Conservation (phyloP, 2,797 vertebrate species). For the Thunnus albacares region DNA sequence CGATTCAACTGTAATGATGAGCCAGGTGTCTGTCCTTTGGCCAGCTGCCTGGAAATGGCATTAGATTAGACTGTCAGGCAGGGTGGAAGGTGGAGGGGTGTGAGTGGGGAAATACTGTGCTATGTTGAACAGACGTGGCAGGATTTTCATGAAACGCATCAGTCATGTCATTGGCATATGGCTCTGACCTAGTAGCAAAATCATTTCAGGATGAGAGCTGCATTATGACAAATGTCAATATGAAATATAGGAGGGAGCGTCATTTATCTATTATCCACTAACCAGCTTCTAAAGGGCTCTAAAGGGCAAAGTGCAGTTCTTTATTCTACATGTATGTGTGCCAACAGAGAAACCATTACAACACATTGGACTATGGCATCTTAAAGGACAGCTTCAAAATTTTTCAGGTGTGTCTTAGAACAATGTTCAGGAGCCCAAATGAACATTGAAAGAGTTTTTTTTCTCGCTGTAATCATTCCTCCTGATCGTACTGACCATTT, state of each 20-base stretch:
- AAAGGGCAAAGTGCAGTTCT: not conserved
- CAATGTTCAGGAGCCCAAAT: no score
- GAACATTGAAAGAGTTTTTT: no score
- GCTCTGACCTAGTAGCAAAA: slow-evolving; percentile 52
- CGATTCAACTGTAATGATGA: slow-evolving; percentile 63
- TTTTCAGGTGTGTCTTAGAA: no score
- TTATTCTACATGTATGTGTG: not conserved
- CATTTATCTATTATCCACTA: slow-evolving; percentile 22
- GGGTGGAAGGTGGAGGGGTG: slow-evolving; percentile 3
- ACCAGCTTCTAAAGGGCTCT: slow-evolving; percentile 21
- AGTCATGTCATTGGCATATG: slow-evolving; percentile 51
- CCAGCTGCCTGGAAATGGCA: slow-evolving; percentile 69
- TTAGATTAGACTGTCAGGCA: slow-evolving; percentile 64
- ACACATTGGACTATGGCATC: not conserved
- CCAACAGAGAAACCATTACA: slow-evolving; percentile 7
- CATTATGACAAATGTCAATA: slow-evolving; percentile 65
- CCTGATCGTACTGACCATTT: not conserved
- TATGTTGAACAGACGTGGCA: slow-evolving; percentile 37
- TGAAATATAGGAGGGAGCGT: slow-evolving; percentile 31
- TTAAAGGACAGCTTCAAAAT: no score
- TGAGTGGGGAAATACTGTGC: slow-evolving; percentile 15
- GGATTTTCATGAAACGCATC: slow-evolving; percentile 71
- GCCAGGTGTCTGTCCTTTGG: slow-evolving; percentile 73
- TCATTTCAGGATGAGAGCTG: slow-evolving; percentile 36
- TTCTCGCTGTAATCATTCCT: no score